A percentile compares a stretch with the other conserved stretches of the same genome.
Evolutionary conservation across 2,113 vertebrate species (phyloP).

Genomic region (Pachyramphus minor): DNA sequence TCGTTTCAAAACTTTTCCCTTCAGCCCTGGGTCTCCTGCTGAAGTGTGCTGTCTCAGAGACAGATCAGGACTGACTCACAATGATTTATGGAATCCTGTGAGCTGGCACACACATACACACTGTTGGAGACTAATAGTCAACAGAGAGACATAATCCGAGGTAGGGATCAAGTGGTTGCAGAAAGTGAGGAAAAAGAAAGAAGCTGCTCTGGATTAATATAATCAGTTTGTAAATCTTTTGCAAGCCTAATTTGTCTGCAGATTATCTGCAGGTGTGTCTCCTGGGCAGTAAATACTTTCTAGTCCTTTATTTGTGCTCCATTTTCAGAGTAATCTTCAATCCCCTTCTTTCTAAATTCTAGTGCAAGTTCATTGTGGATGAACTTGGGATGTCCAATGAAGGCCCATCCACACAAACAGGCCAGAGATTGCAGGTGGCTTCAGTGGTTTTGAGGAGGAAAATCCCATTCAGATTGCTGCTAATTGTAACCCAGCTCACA

Average conservation of each 20-base stretch:
- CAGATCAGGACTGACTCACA: neutral
- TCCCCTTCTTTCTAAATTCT: neutral
- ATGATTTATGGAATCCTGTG: neutral
- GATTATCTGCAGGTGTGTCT: conserved; percentile 79
- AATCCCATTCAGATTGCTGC: conserved; percentile 69
- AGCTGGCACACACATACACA: neutral
- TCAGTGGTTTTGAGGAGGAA: conserved; percentile 69
- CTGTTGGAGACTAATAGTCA: neutral
- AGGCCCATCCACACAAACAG: conserved; percentile 73
- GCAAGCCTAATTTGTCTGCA: neutral
- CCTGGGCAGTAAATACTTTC: conserved; percentile 69
- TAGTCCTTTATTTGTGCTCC: conserved; percentile 54
- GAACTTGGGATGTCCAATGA: conserved; percentile 64
- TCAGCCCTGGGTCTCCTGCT: neutral
- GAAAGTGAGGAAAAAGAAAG: neutral
- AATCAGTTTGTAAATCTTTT: neutral
- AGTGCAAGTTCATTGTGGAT: conserved; percentile 31
- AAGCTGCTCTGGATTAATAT: neutral
- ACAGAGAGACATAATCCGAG: neutral
- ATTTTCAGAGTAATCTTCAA: neutral
- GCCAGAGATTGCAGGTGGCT: conserved; percentile 76
- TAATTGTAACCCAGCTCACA: conserved; percentile 78
- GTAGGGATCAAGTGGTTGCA: neutral
- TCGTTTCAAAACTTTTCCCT: neutral
- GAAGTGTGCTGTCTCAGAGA: neutral